Evolutionary conservation across 2,797 vertebrate species (phyloP).

Genomic region (Galago senegalensis): DNA sequence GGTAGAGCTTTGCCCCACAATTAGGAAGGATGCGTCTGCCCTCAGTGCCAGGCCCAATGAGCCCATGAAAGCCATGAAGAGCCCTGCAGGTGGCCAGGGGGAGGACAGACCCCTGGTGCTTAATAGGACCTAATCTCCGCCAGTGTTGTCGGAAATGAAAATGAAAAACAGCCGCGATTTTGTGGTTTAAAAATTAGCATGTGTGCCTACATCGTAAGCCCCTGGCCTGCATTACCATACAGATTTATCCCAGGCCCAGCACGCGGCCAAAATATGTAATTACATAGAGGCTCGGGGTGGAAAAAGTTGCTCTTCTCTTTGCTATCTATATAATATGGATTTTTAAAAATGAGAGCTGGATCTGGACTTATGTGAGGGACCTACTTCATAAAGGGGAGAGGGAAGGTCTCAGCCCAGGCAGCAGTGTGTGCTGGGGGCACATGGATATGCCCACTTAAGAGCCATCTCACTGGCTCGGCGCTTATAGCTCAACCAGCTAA

Average conservation of each 20-base stretch:
- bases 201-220: constrained; percentile 71
- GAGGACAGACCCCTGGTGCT: constrained; percentile 75
- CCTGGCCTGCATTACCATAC: constrained; percentile 76
- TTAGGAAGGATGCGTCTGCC: constrained; percentile 70
- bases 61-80: constrained; percentile 28
- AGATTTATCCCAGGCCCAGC: constrained; percentile 77
- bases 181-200: constrained; percentile 83
- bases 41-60: neutral
- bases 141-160: constrained; percentile 75
- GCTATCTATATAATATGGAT: constrained; percentile 56
- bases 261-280: constrained; percentile 81
- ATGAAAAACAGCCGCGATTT: constrained; percentile 78
- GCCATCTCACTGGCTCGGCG: neutral
- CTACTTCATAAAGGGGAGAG: neutral
- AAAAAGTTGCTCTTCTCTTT: constrained; percentile 68
- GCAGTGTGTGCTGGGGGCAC: too few species aligned
- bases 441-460: neutral
- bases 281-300: constrained; percentile 70
- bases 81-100: constrained; percentile 66
- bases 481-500: too few species aligned
- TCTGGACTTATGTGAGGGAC: constrained; percentile 30
- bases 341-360: constrained; percentile 6
- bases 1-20: constrained; percentile 74
- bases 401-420: neutral
- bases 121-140: constrained; percentile 79